phyloP scores from a whole-genome alignment of 35 echinoderm and acorn worm genomes.

The Apostichopus californicus region DNA sequence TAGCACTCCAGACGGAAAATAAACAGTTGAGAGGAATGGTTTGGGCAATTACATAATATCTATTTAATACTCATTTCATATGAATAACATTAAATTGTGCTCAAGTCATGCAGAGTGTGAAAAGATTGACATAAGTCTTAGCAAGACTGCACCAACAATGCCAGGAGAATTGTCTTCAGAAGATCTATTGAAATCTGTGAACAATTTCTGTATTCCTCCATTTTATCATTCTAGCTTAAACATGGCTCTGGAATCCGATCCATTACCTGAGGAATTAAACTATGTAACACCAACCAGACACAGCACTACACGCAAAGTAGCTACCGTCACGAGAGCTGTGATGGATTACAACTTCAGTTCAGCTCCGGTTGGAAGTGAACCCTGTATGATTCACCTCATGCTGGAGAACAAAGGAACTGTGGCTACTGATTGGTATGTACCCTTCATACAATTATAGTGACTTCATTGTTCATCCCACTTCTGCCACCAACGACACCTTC shows the following conservation, averaged over 20 bases:
- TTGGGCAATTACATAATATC: too few species aligned
- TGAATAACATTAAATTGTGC: too few species aligned
- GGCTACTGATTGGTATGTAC: conserved; percentile 78
- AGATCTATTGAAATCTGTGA: background rate
- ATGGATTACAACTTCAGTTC: conserved; percentile 98
- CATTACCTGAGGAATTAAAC: conserved; percentile 81
- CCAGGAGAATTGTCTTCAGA: too few species aligned
- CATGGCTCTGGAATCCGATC: conserved; percentile 80
- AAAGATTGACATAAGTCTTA: too few species aligned
- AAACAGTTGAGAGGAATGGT: too few species aligned
- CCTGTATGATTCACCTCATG: conserved; percentile 90
- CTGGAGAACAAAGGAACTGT: conserved; percentile 95
- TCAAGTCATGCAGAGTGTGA: too few species aligned
- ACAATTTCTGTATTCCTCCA: background rate
- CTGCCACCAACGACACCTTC: too few species aligned
- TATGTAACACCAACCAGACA: conserved; percentile 73
- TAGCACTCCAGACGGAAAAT: too few species aligned
- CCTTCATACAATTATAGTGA: too few species aligned
- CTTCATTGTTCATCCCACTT: too few species aligned
- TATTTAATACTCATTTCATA: too few species aligned
- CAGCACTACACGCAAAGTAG: conserved; percentile 75
- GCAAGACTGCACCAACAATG: too few species aligned
- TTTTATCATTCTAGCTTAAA: conserved; percentile 62
- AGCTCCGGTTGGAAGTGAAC: conserved; percentile 64
- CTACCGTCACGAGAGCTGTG: conserved; percentile 72